phyloP scores from a whole-genome alignment of 2,797 vertebrate species.

The Neosalanx taihuensis region DNA sequence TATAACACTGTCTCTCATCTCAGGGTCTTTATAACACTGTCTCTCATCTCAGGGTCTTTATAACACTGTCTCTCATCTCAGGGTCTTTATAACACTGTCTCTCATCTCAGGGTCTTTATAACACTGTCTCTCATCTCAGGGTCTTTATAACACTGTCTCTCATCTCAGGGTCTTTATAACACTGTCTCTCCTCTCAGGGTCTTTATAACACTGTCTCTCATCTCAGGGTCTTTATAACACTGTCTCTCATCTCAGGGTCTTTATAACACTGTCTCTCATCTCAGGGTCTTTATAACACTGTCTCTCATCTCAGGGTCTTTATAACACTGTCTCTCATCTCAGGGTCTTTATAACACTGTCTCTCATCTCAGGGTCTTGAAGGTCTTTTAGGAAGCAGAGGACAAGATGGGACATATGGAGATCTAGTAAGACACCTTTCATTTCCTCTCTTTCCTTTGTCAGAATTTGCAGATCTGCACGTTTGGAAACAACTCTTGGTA shows the following conservation, averaged over 20 bases:
- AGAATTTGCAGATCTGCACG: not conserved
- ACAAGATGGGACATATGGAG: conserved; percentile 63
- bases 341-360: too few relatives aligned
- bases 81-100: too few relatives aligned
- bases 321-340: not conserved
- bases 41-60: not conserved
- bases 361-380: conserved; percentile 58
- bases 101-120: too few relatives aligned
- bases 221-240: too few relatives aligned
- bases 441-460: not conserved
- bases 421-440: conserved; percentile 51
- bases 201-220: not conserved
- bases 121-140: not conserved
- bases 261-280: too few relatives aligned
- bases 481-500: not conserved
- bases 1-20: too few relatives aligned
- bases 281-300: too few relatives aligned
- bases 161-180: too few relatives aligned
- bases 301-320: conserved; percentile 12
- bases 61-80: too few relatives aligned
- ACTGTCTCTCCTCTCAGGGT: too few relatives aligned
- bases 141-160: too few relatives aligned
- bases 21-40: not conserved
- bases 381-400: conserved; percentile 64
- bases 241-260: too few relatives aligned